Percentiles rank a stretch among this genome's conserved stretches.
Evolutionary conservation across 2,113 vertebrate species (phyloP).

Genomic region (Daubentonia madagascariensis): DNA sequence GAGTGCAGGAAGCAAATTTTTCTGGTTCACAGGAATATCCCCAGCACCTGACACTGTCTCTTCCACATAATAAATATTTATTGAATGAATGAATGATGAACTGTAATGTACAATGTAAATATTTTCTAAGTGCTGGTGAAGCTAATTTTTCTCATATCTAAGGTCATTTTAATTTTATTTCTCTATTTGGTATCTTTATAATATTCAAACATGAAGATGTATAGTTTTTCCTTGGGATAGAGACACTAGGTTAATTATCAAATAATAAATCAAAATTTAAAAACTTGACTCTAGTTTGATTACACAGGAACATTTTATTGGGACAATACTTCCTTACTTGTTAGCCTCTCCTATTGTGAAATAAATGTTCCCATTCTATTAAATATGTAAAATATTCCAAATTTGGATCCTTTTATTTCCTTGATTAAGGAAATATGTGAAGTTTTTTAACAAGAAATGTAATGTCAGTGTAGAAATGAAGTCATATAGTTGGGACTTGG

Average conservation of each 20-base stretch:
- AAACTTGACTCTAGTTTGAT: slow-evolving; percentile 8
- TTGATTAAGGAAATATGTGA: slow-evolving; percentile 38
- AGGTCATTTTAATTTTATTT: slow-evolving; percentile 41
- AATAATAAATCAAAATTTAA: slow-evolving; percentile 27
- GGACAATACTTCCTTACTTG: not conserved
- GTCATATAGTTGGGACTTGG: not conserved
- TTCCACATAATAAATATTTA: slow-evolving; percentile 21
- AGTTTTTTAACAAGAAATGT: slow-evolving; percentile 44
- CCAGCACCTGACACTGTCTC: not conserved
- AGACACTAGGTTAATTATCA: slow-evolving; percentile 12
- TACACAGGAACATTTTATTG: not conserved
- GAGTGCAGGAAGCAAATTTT: not conserved
- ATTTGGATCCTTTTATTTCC: slow-evolving; percentile 38
- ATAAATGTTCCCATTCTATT: slow-evolving; percentile 14
- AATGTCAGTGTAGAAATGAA: slow-evolving; percentile 43
- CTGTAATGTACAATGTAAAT: not conserved
- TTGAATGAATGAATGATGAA: not conserved
- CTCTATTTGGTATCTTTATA: not conserved
- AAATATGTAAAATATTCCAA: slow-evolving; percentile 8
- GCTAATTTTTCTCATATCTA: not conserved
- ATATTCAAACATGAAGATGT: not conserved
- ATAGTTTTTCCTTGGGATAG: not conserved
- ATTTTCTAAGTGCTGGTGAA: not conserved
- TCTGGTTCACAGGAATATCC: not conserved
- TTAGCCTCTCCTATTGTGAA: not conserved